Evolutionary conservation across 2,113 vertebrate species (phyloP).

Genomic region (Protobothrops mucrosquamatus): DNA sequence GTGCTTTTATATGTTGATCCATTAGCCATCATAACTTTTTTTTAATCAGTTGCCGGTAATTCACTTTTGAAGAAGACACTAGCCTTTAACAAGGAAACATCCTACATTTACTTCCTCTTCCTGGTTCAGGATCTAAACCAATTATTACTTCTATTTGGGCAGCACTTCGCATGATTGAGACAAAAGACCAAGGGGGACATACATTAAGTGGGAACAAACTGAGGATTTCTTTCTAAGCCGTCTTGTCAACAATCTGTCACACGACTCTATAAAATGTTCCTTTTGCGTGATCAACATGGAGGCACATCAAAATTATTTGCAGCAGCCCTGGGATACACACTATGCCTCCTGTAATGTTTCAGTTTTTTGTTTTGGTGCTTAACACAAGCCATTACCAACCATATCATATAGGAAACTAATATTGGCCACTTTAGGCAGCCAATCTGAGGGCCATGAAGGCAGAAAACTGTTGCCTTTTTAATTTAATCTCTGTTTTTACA

Average conservation of each 20-base stretch:
- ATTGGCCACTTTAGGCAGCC: neutral
- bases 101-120: constrained; percentile 11
- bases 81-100: constrained; percentile 25
- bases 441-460: neutral
- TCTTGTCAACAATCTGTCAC: neutral
- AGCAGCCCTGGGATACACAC: neutral
- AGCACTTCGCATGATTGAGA: neutral
- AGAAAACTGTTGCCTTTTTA: neutral
- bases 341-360: neutral
- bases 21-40: neutral
- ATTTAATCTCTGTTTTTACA: neutral
- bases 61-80: neutral
- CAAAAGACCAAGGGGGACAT: neutral
- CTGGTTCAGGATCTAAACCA: constrained; percentile 15
- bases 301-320: neutral
- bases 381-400: neutral
- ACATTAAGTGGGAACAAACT: neutral
- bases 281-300: neutral
- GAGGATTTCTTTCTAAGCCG: neutral
- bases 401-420: neutral
- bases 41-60: constrained; percentile 21
- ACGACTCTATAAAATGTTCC: neutral
- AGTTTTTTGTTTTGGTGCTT: neutral
- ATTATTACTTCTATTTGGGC: constrained; percentile 2
- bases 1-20: constrained; percentile 15